Evolutionary conservation across 2,888 invertebrate species (phyloP).

Genomic region (Trisateles emortualis): DNA sequence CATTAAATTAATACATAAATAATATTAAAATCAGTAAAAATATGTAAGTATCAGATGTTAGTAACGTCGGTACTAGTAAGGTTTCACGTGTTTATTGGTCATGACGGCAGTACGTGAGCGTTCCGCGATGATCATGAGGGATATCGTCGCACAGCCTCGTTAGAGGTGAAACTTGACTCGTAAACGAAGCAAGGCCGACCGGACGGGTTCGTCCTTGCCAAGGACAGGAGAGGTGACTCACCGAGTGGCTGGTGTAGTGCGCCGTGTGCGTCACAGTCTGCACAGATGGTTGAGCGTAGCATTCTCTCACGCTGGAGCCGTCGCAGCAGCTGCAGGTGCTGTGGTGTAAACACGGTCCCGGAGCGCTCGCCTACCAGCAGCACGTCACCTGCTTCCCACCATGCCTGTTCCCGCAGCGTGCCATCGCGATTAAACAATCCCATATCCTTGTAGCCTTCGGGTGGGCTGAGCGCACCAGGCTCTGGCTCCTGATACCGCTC

Average conservation of each 20-base stretch:
- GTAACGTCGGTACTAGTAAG: slow-evolving; percentile 48
- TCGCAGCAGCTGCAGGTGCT: slow-evolving; percentile 89
- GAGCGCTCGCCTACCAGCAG: slow-evolving; percentile 85
- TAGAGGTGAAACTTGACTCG: slow-evolving; percentile 47
- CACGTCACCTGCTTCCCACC: slow-evolving; percentile 87
- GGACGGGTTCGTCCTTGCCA: slow-evolving; percentile 62
- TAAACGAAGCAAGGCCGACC: slow-evolving; percentile 49
- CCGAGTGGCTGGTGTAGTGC: slow-evolving; percentile 80
- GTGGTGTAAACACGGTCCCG: slow-evolving; percentile 89
- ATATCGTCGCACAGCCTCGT: slow-evolving; percentile 38
- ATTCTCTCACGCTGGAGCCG: slow-evolving; percentile 88
- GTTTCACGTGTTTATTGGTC: slow-evolving; percentile 54
- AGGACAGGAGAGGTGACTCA: slow-evolving; percentile 73
- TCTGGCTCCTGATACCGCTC: slow-evolving; percentile 90
- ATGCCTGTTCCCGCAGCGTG: slow-evolving; percentile 86
- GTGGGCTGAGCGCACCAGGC: slow-evolving; percentile 95
- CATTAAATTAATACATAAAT: slow-evolving; percentile 5
- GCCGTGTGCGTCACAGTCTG: slow-evolving; percentile 82
- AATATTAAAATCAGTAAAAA: slow-evolving; percentile 2
- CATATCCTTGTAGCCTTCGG: slow-evolving; percentile 96
- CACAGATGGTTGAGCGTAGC: slow-evolving; percentile 85
- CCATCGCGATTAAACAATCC: slow-evolving; percentile 88
- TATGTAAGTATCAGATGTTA: slow-evolving; percentile 18
- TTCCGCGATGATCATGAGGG: slow-evolving; percentile 18
- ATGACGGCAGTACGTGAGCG: slow-evolving; percentile 34